Conservation (phyloP, 2,113 vertebrate species). For the Accipiter cooperii region DNA sequence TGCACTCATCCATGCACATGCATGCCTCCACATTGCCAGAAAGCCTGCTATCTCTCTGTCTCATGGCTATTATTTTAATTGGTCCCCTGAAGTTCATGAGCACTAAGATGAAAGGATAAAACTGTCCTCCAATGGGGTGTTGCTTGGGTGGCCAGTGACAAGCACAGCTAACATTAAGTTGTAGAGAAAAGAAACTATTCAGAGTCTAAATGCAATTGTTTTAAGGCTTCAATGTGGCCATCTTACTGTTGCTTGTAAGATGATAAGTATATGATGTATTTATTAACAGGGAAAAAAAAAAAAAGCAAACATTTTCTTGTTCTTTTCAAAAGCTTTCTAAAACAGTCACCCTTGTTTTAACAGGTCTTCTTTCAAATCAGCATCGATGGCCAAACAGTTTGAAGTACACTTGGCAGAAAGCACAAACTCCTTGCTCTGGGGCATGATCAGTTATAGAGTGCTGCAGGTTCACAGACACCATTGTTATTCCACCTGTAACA, state of each 20-base stretch:
- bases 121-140: no score
- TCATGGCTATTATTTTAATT: neutral
- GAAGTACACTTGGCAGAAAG: neutral
- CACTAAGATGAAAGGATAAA: neutral
- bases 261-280: neutral
- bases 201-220: neutral
- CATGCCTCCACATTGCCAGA: neutral
- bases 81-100: neutral
- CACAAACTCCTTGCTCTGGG: neutral
- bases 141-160: neutral
- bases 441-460: neutral
- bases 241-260: neutral
- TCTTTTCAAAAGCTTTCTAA: neutral
- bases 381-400: fast-evolving
- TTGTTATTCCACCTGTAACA: neutral
- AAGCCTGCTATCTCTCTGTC: neutral
- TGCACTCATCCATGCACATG: no score
- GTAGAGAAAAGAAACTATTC: neutral
- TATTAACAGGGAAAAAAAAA: neutral
- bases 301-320: neutral
- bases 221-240: neutral
- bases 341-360: neutral
- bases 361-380: neutral
- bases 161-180: neutral
- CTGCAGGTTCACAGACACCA: neutral